These are phyloP conservation scores for Rhinolophus sinicus DNA, from an alignment of 2,113 vertebrate genomes.

Conservation along the genomic window DNA sequence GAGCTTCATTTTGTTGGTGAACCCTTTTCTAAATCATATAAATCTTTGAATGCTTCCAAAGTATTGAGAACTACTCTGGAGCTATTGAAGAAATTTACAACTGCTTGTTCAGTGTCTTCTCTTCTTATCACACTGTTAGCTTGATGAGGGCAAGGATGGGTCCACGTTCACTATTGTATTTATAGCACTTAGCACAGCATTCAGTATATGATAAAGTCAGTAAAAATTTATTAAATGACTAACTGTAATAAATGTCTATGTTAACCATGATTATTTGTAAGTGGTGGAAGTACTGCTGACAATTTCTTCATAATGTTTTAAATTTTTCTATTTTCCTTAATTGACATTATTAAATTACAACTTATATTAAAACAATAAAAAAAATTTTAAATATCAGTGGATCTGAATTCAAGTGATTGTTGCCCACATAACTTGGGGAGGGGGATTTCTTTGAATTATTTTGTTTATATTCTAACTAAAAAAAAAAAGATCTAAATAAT, in stretches of 20 bases:
- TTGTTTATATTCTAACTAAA: conserved; percentile 34
- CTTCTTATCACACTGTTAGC: background rate
- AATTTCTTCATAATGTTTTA: background rate
- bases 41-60: background rate
- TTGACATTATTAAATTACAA: background rate
- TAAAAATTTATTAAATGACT: conserved; percentile 12
- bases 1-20: background rate
- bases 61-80: background rate
- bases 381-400: background rate
- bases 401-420: conserved; percentile 7
- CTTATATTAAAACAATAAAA: background rate
- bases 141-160: background rate
- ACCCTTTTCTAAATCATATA: background rate
- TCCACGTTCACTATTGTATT: background rate
- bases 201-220: background rate
- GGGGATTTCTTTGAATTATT: conserved; percentile 8
- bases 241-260: background rate
- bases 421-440: background rate
- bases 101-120: background rate
- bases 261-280: conserved; percentile 15
- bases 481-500: conserved; percentile 34
- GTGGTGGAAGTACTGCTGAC: background rate
- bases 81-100: background rate
- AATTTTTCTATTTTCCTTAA: background rate
- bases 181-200: background rate